These are phyloP conservation scores for Naja naja DNA, from an alignment of 2,113 vertebrate species.

Conservation along the genomic window DNA sequence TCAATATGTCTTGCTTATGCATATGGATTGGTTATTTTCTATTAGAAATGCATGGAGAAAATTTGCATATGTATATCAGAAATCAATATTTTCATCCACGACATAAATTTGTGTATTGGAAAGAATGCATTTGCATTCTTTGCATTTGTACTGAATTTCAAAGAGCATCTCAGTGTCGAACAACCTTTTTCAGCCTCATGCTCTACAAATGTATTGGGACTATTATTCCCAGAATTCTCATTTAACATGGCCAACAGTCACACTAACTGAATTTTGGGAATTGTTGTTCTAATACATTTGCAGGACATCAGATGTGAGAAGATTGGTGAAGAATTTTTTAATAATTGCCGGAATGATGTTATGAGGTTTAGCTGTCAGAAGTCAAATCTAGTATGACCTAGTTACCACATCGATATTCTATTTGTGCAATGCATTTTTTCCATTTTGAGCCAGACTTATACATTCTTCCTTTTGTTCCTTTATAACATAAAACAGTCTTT, in stretches of 20 bases:
- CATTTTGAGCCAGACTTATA: background rate
- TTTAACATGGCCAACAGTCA: background rate
- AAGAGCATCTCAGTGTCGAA: background rate
- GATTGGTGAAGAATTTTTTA: background rate
- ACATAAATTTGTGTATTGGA: background rate
- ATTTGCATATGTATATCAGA: background rate
- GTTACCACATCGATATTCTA: background rate
- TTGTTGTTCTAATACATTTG: background rate
- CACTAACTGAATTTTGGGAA: background rate
- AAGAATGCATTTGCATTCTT: background rate
- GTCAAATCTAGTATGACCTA: background rate
- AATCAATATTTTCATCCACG: background rate
- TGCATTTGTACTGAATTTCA: background rate
- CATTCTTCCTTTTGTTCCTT: background rate
- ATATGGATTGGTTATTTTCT: background rate
- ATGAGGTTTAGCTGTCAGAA: background rate
- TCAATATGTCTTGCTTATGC: background rate
- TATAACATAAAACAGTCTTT: background rate
- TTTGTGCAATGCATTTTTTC: background rate
- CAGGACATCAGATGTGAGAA: background rate
- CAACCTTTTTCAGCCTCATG: background rate
- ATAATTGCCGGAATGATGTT: background rate
- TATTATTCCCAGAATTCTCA: background rate
- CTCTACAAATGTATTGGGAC: background rate
- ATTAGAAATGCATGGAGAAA: background rate